Conservation (phyloP, 2,113 vertebrate genomes). For the Melospiza melodia region DNA sequence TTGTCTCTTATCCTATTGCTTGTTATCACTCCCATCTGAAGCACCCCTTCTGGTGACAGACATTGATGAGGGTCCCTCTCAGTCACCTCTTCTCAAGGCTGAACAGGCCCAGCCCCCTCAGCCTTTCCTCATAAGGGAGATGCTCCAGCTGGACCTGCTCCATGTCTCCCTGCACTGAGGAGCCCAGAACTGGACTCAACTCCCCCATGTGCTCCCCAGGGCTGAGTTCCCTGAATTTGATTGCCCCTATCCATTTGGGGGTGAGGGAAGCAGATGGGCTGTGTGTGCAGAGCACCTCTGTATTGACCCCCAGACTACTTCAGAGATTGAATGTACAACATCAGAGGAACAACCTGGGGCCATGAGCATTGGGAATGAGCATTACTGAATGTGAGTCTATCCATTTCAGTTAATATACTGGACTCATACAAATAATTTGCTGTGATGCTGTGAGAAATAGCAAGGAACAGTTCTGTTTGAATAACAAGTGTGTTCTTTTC, state of each 20-base stretch:
- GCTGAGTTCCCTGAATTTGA: too few species aligned
- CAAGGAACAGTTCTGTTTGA: neutral
- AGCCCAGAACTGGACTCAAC: neutral
- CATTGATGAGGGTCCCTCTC: neutral
- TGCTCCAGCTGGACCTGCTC: neutral
- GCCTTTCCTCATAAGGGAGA: neutral
- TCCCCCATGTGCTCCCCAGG: neutral
- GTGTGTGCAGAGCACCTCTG: neutral
- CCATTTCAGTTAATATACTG: neutral
- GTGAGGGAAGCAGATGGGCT: neutral
- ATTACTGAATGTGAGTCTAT: neutral
- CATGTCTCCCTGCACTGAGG: neutral
- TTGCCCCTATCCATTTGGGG: neutral
- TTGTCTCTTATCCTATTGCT: too few species aligned
- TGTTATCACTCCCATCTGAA: too few species aligned
- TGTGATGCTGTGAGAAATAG: neutral
- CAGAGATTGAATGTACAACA: neutral
- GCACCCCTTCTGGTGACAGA: too few species aligned
- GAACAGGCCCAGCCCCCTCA: neutral
- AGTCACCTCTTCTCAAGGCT: accelerated
- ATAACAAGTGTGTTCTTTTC: neutral
- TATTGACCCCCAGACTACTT: neutral
- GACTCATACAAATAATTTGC: neutral
- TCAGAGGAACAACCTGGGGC: neutral
- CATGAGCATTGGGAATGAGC: neutral